phyloP scores from a whole-genome alignment of 1,140 invertebrate genomes.

The Orchestia grillus region DNA sequence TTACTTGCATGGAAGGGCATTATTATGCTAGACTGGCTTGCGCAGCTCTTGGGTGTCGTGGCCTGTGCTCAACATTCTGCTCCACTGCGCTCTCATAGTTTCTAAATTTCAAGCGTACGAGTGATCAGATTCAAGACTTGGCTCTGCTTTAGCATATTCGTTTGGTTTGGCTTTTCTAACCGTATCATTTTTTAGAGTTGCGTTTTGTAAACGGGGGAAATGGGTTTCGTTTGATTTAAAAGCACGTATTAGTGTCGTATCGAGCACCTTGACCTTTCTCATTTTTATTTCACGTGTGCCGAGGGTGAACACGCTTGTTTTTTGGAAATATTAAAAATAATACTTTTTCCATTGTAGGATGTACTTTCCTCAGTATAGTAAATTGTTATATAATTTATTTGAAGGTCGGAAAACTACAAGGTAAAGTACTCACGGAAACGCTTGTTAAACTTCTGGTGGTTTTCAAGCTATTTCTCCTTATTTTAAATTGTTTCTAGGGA shows the following conservation, averaged over 20 bases:
- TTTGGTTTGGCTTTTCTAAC: background rate
- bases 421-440: background rate
- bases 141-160: background rate
- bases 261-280: background rate
- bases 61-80: background rate
- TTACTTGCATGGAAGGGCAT: background rate
- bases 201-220: background rate
- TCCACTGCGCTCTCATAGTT: background rate
- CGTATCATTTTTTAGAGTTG: background rate
- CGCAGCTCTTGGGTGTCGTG: background rate
- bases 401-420: background rate
- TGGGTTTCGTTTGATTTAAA: background rate
- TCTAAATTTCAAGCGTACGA: background rate
- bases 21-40: background rate
- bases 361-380: background rate
- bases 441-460: background rate
- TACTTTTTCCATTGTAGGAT: background rate
- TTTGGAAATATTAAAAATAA: background rate
- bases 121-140: background rate
- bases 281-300: background rate
- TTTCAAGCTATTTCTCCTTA: background rate
- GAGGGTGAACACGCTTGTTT: background rate
- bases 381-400: background rate
- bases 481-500: too few relatives aligned
- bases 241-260: background rate